Evolutionary conservation across 2,113 vertebrate genomes (phyloP).

Genomic region (Miniopterus natalensis): DNA sequence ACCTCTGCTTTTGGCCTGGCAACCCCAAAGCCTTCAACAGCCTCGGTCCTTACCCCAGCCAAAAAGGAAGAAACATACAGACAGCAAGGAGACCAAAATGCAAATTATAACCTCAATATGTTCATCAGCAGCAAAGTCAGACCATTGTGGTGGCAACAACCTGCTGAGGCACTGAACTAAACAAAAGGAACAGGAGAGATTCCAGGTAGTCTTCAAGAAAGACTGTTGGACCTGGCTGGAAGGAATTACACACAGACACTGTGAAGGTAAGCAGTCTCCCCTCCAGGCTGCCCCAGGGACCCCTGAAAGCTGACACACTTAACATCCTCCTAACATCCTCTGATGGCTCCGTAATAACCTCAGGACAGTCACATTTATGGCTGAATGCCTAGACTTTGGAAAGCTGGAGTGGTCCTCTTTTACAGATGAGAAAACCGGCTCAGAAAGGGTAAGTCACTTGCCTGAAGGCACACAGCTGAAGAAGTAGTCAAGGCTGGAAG

Average conservation of each 20-base stretch:
- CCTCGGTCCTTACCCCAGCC: not conserved
- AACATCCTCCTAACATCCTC: not conserved
- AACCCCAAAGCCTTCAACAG: conserved; percentile 34
- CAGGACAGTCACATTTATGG: not conserved
- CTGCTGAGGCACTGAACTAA: not conserved
- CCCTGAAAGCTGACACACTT: not conserved
- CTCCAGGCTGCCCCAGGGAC: not conserved
- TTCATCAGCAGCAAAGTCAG: not conserved
- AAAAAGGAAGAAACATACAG: conserved; percentile 28
- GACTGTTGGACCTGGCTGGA: not conserved
- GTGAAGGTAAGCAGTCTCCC: not conserved
- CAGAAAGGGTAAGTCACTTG: conserved; percentile 6
- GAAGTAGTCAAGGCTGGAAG: not conserved
- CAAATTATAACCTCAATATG: not conserved
- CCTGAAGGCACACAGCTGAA: conserved; percentile 38
- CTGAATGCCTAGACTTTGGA: not conserved
- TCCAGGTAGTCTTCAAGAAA: not conserved
- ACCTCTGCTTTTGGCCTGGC: conserved; percentile 49
- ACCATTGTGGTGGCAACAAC: not conserved
- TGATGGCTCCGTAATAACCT: not conserved
- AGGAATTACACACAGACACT: not conserved
- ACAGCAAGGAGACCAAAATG: conserved; percentile 8
- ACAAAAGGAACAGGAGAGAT: not conserved
- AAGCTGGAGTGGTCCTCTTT: not conserved
- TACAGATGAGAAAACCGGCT: conserved; percentile 34